These are phyloP conservation scores for Podilymbus podiceps DNA, from an alignment of 2,113 vertebrate genomes.

Conservation along the genomic window DNA sequence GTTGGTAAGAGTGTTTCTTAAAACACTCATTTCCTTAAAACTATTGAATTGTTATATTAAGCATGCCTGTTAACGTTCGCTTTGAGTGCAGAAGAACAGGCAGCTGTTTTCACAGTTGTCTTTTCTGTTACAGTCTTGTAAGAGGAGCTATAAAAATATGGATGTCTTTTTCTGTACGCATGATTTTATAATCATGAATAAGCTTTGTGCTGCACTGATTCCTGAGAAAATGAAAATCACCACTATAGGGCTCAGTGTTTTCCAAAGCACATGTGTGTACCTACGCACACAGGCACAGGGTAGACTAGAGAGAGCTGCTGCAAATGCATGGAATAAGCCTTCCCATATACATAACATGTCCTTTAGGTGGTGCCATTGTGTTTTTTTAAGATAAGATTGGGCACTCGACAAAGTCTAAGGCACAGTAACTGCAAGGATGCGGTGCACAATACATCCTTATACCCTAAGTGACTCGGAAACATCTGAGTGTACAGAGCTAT, in stretches of 20 bases:
- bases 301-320: neutral
- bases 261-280: neutral
- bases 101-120: slow-evolving; percentile 48
- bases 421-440: neutral
- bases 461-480: slow-evolving; percentile 30
- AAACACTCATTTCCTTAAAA: neutral
- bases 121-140: slow-evolving; percentile 16
- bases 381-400: slow-evolving; percentile 25
- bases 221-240: neutral
- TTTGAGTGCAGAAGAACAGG: neutral
- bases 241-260: neutral
- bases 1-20: neutral
- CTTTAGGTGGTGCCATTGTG: slow-evolving; percentile 75
- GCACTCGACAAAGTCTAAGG: neutral
- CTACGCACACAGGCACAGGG: rapidly evolving
- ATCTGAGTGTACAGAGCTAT: slow-evolving; percentile 4
- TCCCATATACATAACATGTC: neutral
- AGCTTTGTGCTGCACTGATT: neutral
- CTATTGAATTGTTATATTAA: neutral
- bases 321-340: rapidly evolving
- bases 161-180: neutral
- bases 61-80: neutral
- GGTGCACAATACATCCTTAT: neutral
- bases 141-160: neutral
- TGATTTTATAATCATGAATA: neutral